A percentile compares a stretch with the other conserved stretches of the same genome.
These are phyloP conservation scores for Ifrita kowaldi DNA, from an alignment of 2,113 vertebrate genomes.

Conservation along the genomic window DNA sequence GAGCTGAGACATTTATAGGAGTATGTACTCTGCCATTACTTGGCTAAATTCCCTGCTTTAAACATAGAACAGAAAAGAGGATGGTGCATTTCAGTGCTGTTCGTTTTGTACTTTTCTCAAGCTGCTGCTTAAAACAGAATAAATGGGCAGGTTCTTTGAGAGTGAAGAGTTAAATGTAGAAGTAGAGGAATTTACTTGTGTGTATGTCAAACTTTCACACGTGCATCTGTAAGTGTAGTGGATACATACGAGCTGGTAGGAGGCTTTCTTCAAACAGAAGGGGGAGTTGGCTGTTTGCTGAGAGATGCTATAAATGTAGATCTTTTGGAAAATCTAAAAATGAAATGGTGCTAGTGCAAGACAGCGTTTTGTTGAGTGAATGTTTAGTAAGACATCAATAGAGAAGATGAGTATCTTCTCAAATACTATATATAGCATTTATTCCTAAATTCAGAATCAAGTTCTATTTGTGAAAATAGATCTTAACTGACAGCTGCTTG, in stretches of 20 bases:
- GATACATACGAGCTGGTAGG: not conserved
- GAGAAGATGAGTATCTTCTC: constrained; percentile 57
- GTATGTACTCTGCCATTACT: not conserved
- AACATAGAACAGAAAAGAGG: not conserved
- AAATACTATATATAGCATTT: constrained; percentile 45
- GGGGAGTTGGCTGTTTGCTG: constrained; percentile 12
- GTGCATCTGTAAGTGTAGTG: constrained; percentile 2
- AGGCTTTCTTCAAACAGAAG: constrained; percentile 47
- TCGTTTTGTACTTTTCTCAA: not conserved
- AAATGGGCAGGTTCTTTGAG: not conserved
- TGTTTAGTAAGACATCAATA: constrained; percentile 49
- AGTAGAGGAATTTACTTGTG: constrained; percentile 26
- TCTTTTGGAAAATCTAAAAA: constrained; percentile 45
- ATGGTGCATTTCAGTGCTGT: not conserved
- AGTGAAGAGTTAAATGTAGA: not conserved
- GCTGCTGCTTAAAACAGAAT: not conserved
- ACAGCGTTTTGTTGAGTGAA: constrained; percentile 28
- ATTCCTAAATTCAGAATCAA: constrained; percentile 55
- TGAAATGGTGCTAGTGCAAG: constrained; percentile 45
- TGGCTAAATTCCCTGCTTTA: not conserved
- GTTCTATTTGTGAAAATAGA: constrained; percentile 44
- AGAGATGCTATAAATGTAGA: constrained; percentile 43
- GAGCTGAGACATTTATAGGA: not conserved
- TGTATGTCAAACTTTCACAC: constrained; percentile 4
- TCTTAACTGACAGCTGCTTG: constrained; percentile 51